Base-by-base conservation (phyloP, 2,797 vertebrate species). In the Cottoperca gobio region DNA sequence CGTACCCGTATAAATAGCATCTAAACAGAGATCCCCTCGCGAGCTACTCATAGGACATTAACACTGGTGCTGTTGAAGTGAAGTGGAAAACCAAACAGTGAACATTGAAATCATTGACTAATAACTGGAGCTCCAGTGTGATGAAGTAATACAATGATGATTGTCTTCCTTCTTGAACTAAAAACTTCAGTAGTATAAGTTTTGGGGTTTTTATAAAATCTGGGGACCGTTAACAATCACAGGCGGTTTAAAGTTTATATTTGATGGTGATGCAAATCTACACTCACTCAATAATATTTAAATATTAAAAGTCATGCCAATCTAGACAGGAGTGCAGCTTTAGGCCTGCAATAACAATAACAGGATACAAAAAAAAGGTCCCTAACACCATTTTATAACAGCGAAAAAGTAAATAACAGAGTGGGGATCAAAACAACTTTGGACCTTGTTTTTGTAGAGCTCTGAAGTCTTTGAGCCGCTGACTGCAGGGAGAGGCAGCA, bases 381-480 rank as follows among this genome's bases (percentile, higher is more conserved):
- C 21, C 16, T 37, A 43, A 39, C 13, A 8, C 17, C 7, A 3
- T 45, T 48, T 17, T 45, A 33, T 23, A 24, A 62, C 17, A 12
- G 21, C 24, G 50, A 7, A 16, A 10, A 26, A 12, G 31, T 5
- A 8, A n/a, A n/a, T 33, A 9, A 62, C 24, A 54, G 13, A 19
- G 28, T 5, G 14, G 40, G 4, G 53, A 74, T 71, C 46, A 68
- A 79, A 76, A 66, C 62, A 46, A 58, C 64, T 37, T 28, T n/a
- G 13, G 40, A 42, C 24, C 67, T 48, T 62, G 40, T 68, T 72
- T 72, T 62, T 61, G 52, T 28, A 1, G 42, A 40, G 28, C 67
- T 33, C 39, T 70, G 33, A 3, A 21, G 50, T 70, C 24, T 70
- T n/a, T 64, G 57, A 68, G 35, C 31, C 43, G 6, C 40, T 21